phyloP scores from a whole-genome alignment of 2,888 invertebrate species.

The Cataglyphis cursor region DNA sequence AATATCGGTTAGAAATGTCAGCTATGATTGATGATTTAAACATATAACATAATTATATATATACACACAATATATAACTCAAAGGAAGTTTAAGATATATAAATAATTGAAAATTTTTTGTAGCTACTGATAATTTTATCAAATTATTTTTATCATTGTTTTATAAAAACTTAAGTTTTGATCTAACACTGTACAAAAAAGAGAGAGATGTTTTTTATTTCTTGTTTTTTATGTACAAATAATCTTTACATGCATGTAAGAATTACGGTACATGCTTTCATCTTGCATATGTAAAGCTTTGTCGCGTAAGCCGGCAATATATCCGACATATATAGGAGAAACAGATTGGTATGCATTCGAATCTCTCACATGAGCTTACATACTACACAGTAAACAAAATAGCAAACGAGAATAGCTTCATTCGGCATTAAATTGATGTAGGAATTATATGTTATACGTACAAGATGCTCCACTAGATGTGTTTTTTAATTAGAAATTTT shows the following conservation, averaged over 20 bases:
- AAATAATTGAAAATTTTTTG: not conserved
- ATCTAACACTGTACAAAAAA: not conserved
- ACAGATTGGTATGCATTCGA: not conserved
- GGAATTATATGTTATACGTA: not conserved
- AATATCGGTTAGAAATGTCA: not conserved
- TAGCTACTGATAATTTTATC: not conserved
- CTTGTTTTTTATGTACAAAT: slow-evolving; percentile 4
- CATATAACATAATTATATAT: not conserved
- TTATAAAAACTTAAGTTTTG: not conserved
- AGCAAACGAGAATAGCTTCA: not conserved
- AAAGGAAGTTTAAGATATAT: not conserved
- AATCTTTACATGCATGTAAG: not conserved
- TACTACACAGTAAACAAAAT: slow-evolving; percentile 20
- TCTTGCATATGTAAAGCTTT: slow-evolving; percentile 22
- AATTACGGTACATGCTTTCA: not conserved
- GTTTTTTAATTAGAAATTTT: not conserved
- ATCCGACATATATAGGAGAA: not conserved
- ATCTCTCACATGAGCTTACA: slow-evolving; percentile 4
- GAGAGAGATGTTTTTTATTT: not conserved
- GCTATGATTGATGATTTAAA: not conserved
- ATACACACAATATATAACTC: not conserved
- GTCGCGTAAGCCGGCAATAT: slow-evolving; percentile 15
- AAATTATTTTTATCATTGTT: not conserved
- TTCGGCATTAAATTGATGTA: slow-evolving; percentile 2
- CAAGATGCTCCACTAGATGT: not conserved